Conservation (phyloP, 2,888 invertebrate species). For the Nudaria mundana region DNA sequence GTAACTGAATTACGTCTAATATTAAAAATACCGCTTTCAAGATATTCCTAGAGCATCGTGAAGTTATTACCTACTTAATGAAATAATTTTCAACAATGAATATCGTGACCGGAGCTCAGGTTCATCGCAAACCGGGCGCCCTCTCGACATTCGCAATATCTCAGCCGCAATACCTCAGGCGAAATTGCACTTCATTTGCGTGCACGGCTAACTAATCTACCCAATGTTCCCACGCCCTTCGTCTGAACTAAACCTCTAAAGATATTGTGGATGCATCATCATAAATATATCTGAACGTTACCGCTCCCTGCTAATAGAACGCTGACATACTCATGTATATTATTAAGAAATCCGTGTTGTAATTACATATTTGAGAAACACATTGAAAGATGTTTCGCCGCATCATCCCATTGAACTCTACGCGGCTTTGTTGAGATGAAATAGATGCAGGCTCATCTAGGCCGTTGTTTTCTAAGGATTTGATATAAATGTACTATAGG, state of each 20-base stretch:
- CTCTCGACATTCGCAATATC: constrained; percentile 43
- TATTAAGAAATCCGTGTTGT: constrained; percentile 46
- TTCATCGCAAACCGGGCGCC: constrained; percentile 26
- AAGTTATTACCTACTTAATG: constrained; percentile 53
- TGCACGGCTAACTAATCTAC: constrained; percentile 52
- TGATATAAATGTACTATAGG: constrained; percentile 18
- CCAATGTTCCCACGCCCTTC: constrained; percentile 63
- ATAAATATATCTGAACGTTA: constrained; percentile 34
- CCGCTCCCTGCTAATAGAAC: constrained; percentile 38
- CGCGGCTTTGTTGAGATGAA: constrained; percentile 46
- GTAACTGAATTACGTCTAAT: too few species aligned
- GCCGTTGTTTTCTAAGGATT: constrained; percentile 41
- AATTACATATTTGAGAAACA: constrained; percentile 51
- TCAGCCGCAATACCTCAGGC: constrained; percentile 54
- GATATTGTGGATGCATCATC: constrained; percentile 37
- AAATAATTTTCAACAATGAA: constrained; percentile 66
- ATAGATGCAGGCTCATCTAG: constrained; percentile 52
- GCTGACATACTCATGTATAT: constrained; percentile 52
- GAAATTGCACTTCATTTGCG: constrained; percentile 73
- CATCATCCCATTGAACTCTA: constrained; percentile 57
- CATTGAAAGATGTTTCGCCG: constrained; percentile 49
- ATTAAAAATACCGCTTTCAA: constrained; percentile 12
- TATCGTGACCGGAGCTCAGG: constrained; percentile 50
- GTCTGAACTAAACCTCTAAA: constrained; percentile 37
- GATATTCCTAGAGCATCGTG: constrained; percentile 30